Conservation (phyloP, 2,888 invertebrate genomes). For the Cordylochernes scorpioides region DNA sequence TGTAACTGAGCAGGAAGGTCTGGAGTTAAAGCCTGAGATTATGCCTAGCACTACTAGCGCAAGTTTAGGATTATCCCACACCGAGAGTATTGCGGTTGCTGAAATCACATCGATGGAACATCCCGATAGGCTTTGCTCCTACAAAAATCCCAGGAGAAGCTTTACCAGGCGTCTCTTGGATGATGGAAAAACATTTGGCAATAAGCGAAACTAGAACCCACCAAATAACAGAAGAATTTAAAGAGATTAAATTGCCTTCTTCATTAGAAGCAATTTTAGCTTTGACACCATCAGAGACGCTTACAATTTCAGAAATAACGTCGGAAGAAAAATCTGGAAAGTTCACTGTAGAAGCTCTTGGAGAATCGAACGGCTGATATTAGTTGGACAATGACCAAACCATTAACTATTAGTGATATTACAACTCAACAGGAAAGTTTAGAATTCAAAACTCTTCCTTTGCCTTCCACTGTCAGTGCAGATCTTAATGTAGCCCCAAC, state of each 20-base stretch:
- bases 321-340: slow-evolving; percentile 20
- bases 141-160: slow-evolving; percentile 5
- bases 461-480: slow-evolving; percentile 4
- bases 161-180: slow-evolving; percentile 4
- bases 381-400: too few relatives aligned
- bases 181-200: slow-evolving; percentile 6
- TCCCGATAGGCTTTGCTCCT: slow-evolving; percentile 5
- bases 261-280: slow-evolving; percentile 29
- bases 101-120: slow-evolving; percentile 8
- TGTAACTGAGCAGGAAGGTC: too few relatives aligned
- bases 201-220: slow-evolving; percentile 6
- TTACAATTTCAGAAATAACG: slow-evolving; percentile 23
- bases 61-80: slow-evolving; percentile 5
- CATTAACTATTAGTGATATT: slow-evolving; percentile 8
- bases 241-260: slow-evolving; percentile 8
- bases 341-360: slow-evolving; percentile 21
- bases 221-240: slow-evolving; percentile 4
- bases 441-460: slow-evolving; percentile 3
- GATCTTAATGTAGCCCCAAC: slow-evolving; percentile 5
- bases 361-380: slow-evolving; percentile 29
- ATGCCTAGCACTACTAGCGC: slow-evolving; percentile 22
- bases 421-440: slow-evolving; percentile 6
- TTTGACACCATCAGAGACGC: slow-evolving; percentile 37
- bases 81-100: slow-evolving; percentile 7
- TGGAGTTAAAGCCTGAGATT: slow-evolving; percentile 39